phyloP scores from a whole-genome alignment of 2,113 vertebrate species.

The Chelonoidis abingdonii region DNA sequence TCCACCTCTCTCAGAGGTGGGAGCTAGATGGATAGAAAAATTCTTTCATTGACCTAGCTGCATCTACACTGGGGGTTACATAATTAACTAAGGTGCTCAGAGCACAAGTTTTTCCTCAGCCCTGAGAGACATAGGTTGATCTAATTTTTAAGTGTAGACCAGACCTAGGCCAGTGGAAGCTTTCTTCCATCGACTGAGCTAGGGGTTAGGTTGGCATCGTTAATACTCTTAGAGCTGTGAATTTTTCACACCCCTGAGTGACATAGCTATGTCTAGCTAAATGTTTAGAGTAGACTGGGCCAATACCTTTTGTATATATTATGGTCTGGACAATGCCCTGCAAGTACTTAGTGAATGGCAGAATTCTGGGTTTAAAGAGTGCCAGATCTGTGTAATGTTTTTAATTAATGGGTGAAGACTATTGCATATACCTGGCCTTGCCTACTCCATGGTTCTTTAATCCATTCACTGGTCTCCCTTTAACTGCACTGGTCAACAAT shows the following conservation, averaged over 20 bases:
- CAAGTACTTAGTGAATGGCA: neutral
- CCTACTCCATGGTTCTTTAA: neutral
- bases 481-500: neutral
- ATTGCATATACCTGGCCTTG: neutral
- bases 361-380: neutral
- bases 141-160: neutral
- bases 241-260: neutral
- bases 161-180: neutral
- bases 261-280: neutral
- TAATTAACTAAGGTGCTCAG: neutral
- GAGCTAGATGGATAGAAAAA: neutral
- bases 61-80: neutral
- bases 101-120: neutral
- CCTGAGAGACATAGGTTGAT: neutral
- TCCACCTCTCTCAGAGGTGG: neutral
- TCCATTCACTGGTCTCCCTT: neutral
- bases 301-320: neutral
- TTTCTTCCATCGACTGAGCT: neutral
- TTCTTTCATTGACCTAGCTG: too few relatives aligned
- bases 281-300: neutral
- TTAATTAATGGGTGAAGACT: neutral
- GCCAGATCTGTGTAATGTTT: neutral
- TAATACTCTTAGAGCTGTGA: neutral
- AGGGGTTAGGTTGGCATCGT: neutral
- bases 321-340: neutral